These are phyloP conservation scores for Nyctalus aviator DNA, from an alignment of 2,797 vertebrate genomes.

Conservation along the genomic window DNA sequence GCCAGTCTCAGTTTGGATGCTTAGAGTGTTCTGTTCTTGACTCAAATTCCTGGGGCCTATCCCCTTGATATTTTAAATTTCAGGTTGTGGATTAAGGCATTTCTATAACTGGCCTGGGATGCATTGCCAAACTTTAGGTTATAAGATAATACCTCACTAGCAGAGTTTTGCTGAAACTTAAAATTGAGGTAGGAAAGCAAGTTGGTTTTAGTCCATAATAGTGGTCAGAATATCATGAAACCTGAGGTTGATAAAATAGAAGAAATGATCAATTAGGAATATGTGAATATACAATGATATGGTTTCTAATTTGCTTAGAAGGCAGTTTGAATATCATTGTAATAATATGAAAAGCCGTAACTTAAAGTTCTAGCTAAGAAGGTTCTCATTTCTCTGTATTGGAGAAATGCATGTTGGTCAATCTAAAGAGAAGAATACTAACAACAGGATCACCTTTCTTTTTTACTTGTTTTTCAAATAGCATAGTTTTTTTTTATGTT, in stretches of 20 bases:
- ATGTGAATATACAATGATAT: neutral
- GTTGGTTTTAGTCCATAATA: neutral
- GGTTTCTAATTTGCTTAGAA: conserved; percentile 38
- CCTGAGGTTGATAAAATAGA: neutral
- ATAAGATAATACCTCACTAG: neutral
- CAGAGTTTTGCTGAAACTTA: neutral
- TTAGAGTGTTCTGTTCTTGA: conserved; percentile 44
- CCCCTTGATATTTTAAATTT: conserved; percentile 21
- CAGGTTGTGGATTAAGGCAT: conserved; percentile 13
- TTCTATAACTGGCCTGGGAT: neutral
- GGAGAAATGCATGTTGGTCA: neutral
- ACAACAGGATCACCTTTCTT: neutral
- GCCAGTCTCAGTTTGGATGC: neutral
- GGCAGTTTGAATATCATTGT: neutral
- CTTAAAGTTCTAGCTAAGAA: conserved; percentile 42
- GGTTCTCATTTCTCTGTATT: neutral
- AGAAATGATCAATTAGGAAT: neutral
- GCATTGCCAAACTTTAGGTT: neutral
- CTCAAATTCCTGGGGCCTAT: neutral
- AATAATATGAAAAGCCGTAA: conserved; percentile 25
- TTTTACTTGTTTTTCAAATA: conserved; percentile 46
- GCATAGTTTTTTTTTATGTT: neutral
- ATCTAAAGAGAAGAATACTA: conserved; percentile 23
- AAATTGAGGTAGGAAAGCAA: neutral
- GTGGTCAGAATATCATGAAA: neutral